phyloP scores from a whole-genome alignment of 2,113 vertebrate genomes.

The Girardinichthys multiradiatus region DNA sequence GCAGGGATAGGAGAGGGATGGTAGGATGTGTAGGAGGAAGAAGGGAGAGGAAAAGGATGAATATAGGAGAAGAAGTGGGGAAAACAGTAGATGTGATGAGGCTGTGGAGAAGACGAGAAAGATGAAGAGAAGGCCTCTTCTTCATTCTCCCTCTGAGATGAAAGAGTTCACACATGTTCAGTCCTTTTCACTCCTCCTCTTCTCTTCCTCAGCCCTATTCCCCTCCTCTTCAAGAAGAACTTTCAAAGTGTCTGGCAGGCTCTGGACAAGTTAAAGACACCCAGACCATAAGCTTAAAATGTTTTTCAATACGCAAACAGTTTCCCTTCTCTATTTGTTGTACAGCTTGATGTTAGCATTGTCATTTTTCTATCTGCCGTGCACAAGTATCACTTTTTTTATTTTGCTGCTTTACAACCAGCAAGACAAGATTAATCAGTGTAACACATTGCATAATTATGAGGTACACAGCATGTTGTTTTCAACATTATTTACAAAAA shows the following conservation, averaged over 20 bases:
- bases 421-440: too few relatives aligned
- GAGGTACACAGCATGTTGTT: too few relatives aligned
- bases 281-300: neutral
- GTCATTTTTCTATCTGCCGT: too few relatives aligned
- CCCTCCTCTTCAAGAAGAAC: neutral
- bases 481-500: too few relatives aligned
- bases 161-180: constrained; percentile 30
- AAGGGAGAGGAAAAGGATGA: neutral
- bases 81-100: neutral
- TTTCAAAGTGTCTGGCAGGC: neutral
- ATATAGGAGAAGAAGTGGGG: neutral
- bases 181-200: neutral
- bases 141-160: constrained; percentile 46
- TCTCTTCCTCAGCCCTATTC: constrained; percentile 13
- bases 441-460: too few relatives aligned
- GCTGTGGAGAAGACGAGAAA: neutral
- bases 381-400: too few relatives aligned
- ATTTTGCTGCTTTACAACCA: too few relatives aligned
- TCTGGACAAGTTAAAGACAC: neutral
- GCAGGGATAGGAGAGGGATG: neutral
- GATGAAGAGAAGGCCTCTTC: constrained; percentile 8
- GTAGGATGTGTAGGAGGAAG: neutral
- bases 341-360: too few relatives aligned
- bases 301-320: too few relatives aligned
- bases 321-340: neutral